Base-by-base conservation (phyloP, 2,113 vertebrate genomes). In the Terrapene triunguis region DNA sequence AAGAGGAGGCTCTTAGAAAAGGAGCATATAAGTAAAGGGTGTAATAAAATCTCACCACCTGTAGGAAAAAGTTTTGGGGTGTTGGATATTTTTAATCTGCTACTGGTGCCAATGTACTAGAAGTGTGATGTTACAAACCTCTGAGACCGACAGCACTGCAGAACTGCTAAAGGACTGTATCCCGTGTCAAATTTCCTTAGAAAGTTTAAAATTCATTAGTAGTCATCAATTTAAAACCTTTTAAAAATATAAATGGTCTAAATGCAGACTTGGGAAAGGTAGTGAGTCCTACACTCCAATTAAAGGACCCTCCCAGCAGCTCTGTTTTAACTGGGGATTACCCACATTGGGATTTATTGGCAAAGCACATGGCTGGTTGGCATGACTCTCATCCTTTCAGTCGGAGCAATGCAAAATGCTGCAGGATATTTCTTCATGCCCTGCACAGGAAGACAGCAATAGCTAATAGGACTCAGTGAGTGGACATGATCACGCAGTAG, bases 41-140 rank as follows among this genome's bases (percentile, higher is more conserved):
- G 38, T 62, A 87, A n/a, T 16, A 89, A 88, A 47, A 78, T 47
- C 22, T 27, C 85, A 59, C 84, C 83, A 10, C 57, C 86, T 38
- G 16, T 19, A 76, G 42, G 24, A 27, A 94, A 96, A 96, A 92
- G 85, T 94, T 93, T 90, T 76, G 95, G 90, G 88, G 88, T 84
- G 81, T 86, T 85, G 92, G 90, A 27, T 27, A 29, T 78, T 78
- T 12, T 78, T 78, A 78, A 47, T 47, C 81, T 91, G 3, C 24
- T 54, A 19, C n/a, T 91, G 0, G n/a, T 80, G 57, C 85, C 93
- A 12, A 50, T 50, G 7, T 74, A 72, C 72, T 35, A 91, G 90
- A 95, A 96, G 82, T n/a, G 89, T 25, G 35, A 35, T 38, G 48
- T 51, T 62, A 21, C 22, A 27, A 88, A 1, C 57, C 84, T 86